Conservation (phyloP, 30 jellyfish, hydroid and myxozoan genomes). For the Mastigias papua region DNA sequence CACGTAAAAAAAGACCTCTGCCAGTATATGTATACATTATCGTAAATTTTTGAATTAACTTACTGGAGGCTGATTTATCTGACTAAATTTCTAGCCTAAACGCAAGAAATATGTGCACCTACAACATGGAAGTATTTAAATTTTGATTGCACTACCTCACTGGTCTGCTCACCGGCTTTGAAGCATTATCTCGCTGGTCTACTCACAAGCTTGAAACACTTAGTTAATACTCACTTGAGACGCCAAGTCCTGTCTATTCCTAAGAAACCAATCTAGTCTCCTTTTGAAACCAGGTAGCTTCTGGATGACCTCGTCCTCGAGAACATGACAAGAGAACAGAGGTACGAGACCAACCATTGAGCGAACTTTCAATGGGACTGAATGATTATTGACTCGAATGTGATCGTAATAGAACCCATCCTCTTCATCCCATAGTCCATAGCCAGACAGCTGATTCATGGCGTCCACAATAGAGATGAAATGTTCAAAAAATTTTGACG, state of each 20-base stretch:
- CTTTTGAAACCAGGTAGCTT: constrained; percentile 94
- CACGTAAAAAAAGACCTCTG: too few relatives aligned
- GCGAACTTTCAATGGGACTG: constrained; percentile 83
- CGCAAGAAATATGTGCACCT: too few relatives aligned
- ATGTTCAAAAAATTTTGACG: constrained; percentile 95
- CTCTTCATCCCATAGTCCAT: constrained; percentile 93
- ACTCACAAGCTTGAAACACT: too few relatives aligned
- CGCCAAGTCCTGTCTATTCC: constrained; percentile 80
- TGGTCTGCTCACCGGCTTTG: too few relatives aligned
- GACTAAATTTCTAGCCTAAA: too few relatives aligned
- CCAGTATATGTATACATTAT: too few relatives aligned
- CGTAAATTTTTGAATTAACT: too few relatives aligned
- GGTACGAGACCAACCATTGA: constrained; percentile 97
- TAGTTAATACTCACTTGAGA: constrained; percentile 62
- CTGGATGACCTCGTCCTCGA: constrained; percentile 89
- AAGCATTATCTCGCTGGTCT: too few relatives aligned
- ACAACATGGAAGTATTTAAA: too few relatives aligned
- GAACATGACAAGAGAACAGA: constrained; percentile 83
- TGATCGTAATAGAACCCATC: constrained; percentile 96
- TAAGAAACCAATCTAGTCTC: constrained; percentile 93
- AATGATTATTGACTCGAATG: constrained; percentile 53
- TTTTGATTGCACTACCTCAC: too few relatives aligned
- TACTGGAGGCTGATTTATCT: too few relatives aligned
- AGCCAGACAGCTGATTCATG: constrained; percentile 84
- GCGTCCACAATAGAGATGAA: constrained; percentile 92